Evolutionary conservation across 2,797 vertebrate genomes (phyloP).

Genomic region (Falco novaeseelandiae): DNA sequence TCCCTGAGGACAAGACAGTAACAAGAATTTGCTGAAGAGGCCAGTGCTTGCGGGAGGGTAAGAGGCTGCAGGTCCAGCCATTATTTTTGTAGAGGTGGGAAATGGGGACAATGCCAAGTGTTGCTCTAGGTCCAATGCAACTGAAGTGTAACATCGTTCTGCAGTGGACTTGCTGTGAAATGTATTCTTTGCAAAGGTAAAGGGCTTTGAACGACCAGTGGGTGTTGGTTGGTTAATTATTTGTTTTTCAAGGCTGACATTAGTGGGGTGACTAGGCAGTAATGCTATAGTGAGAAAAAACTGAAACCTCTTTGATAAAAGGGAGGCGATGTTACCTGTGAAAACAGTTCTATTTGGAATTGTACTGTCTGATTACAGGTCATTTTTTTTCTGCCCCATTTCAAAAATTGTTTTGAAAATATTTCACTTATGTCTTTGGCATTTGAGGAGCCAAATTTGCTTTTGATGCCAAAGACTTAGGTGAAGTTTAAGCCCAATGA

Average conservation of each 20-base stretch:
- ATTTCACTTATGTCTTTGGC: neutral
- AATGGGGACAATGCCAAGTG: neutral
- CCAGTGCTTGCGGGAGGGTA: neutral
- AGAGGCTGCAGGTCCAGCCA: neutral
- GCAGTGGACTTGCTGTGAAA: neutral
- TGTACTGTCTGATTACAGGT: neutral
- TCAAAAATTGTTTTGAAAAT: neutral
- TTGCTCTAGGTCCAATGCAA: neutral
- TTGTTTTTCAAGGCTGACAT: neutral
- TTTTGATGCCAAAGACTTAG: neutral
- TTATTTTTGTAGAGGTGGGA: neutral
- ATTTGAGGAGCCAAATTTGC: neutral
- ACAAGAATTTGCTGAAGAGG: neutral
- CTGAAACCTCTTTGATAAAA: neutral
- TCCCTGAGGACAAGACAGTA: neutral
- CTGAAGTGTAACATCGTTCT: accelerated
- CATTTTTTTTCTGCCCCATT: neutral
- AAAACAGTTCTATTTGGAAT: neutral
- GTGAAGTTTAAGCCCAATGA: neutral
- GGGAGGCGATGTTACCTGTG: neutral
- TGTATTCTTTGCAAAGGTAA: neutral
- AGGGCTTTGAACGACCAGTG: neutral
- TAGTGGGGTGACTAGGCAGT: neutral
- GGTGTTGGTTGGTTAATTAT: neutral
- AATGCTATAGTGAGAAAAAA: neutral